Evolutionary conservation across 1,140 invertebrate species (phyloP), one percentile per base, ranked within the genome.

Genomic region (Zophobas morio): DNA sequence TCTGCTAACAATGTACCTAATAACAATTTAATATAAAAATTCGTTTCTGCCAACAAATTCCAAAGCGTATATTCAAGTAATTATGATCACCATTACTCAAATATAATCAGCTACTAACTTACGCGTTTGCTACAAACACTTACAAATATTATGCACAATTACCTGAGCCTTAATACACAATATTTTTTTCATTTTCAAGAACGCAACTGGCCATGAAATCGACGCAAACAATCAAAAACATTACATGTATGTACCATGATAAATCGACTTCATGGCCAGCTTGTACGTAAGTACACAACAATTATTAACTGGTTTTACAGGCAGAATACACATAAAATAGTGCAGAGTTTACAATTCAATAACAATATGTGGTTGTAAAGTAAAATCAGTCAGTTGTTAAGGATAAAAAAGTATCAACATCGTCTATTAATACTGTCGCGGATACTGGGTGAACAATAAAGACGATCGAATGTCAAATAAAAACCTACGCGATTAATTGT

Each of bases 21-120:
- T 78, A 78, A 78, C 77, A 78, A 78, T 78, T 54, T 56, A 53
- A 80, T 80, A 80, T 78, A 80, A 80, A 80, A 80, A 78, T 76
- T 75, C 73, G 76, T 78, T 78, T 78, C 66, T 72, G 66, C 77
- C 73, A 80, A 80, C 76, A 78, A 78, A 78, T 78, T 60, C 56
- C 39, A 42, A 70, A 76, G 74, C 74, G 70, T 60, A 72, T 72
- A 42, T 63, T 56, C 56, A 73, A 78, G 33, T 75, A 63, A 74
- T 71, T 70, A 54, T 72, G 63, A 71, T 49, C 72, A 78, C 42
- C 35, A 66, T 71, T 70, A 78, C 73, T 74, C 42, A 70, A 70
- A 75, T 74, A 78, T 60, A 70, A 46, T 49, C 60, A 54, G 66
- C 49, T 40, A 53, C 39, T 40, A 36, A 35, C 56, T 35, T 47